Evolutionary conservation across 2,888 invertebrate species (phyloP), one percentile per base, ranked within the genome.

Genomic region (Drosophila infuscata): DNA sequence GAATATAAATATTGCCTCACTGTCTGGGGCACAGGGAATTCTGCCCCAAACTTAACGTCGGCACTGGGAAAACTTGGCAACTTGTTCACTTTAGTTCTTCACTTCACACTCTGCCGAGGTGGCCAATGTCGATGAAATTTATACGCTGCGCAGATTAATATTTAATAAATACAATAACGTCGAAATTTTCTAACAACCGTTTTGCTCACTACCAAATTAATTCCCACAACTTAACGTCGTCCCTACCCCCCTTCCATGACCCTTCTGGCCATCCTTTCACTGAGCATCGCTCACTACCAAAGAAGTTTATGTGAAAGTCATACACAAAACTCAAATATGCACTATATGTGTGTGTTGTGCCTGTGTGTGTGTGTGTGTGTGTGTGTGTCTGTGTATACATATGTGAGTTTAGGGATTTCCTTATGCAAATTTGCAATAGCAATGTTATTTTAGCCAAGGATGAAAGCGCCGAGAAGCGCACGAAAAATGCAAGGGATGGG

Each of bases 361-460:
- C 15, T 49, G 36, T 59, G 49, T 68, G 49, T 59, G 2, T 61
- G 46, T 25, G 46, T n/a, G 32, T 63, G 29, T 51, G 35, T 63
- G 48, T 53, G 48, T 64, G 43, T 60, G 49, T 64, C 2, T 61
- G 46, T 25, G 25, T 61, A 52, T 54, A 48, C 65, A 59, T 73
- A 68, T 69, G 72, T 65, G 72, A 79, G 83, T 76, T 85, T 73
- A 85, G 83, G 83, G 85, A 85, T 85, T 85, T 85, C 85, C 83
- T 83, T 86, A 86, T 86, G 85, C 80, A 86, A 86, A 86, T 86
- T 86, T 86, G 80, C 77, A 66, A 76, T 72, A 76, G 79, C 75
- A 82, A 82, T 83, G 76, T 83, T 83, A 81, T 83, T 81, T 79
- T 81, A 81, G 79, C 67, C 79, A 78, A 79, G 81, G 70, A 78